Conservation (phyloP, 1,140 invertebrate species). For the Rhizoglyphus robini region DNA sequence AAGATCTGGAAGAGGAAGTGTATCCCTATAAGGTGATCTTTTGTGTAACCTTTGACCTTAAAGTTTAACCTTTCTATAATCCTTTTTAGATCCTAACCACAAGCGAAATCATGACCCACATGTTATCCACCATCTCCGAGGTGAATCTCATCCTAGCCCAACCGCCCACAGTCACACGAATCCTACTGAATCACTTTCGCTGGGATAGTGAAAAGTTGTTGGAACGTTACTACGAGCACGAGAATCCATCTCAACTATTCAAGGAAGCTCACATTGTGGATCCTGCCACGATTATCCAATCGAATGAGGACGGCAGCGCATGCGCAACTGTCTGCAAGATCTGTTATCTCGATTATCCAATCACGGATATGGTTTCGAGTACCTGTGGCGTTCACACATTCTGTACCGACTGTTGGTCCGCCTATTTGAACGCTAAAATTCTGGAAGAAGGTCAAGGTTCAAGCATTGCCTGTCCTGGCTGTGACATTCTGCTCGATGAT, state of each 20-base stretch:
- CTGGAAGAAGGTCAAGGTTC: constrained; percentile 66
- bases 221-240: constrained; percentile 76
- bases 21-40: too few relatives aligned
- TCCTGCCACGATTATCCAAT: too few relatives aligned
- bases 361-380: constrained; percentile 83
- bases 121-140: too few relatives aligned
- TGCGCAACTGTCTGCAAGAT: background rate
- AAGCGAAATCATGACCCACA: too few relatives aligned
- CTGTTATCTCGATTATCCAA: background rate
- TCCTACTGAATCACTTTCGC: constrained; percentile 90
- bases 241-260: constrained; percentile 64
- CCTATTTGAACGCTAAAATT: constrained; percentile 95
- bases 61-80: too few relatives aligned
- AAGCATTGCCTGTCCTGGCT: constrained; percentile 63
- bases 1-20: too few relatives aligned
- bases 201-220: constrained; percentile 98
- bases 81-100: too few relatives aligned
- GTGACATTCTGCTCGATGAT: constrained; percentile 84
- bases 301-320: too few relatives aligned
- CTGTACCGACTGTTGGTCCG: constrained; percentile 84
- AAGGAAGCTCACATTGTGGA: constrained; percentile 84
- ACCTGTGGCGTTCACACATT: constrained; percentile 92
- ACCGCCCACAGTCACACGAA: constrained; percentile 72
- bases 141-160: too few relatives aligned
- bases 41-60: too few relatives aligned